Percentiles rank a stretch among this genome's conserved stretches.
Conservation (phyloP, 2,888 invertebrate species). For the Diplazon laetatorius region DNA sequence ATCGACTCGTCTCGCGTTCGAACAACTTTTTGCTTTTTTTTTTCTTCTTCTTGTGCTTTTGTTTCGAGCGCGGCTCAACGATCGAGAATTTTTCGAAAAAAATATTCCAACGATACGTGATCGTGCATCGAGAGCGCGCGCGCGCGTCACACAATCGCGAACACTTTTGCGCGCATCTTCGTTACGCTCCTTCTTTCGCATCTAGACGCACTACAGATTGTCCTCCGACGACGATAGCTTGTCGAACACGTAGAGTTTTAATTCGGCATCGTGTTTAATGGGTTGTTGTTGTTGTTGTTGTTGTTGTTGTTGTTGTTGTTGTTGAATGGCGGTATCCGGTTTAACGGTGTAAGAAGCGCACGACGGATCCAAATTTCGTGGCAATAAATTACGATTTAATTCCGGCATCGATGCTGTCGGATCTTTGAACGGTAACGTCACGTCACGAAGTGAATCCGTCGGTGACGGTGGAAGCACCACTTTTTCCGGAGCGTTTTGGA, state of each 20-base stretch:
- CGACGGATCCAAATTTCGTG: constrained; percentile 76
- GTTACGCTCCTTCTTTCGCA: not conserved
- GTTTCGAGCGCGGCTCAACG: not conserved
- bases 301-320: too few species aligned
- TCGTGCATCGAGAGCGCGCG: too few species aligned
- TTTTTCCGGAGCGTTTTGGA: constrained; percentile 96
- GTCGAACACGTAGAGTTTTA: constrained; percentile 79
- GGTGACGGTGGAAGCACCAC: constrained; percentile 87
- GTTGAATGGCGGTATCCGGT: constrained; percentile 71
- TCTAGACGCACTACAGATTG: constrained; percentile 75
- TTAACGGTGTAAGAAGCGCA: constrained; percentile 78
- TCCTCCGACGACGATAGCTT: constrained; percentile 79
- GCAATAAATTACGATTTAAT: constrained; percentile 76
- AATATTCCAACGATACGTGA: constrained; percentile 12
- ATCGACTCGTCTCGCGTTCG: not conserved
- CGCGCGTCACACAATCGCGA: too few species aligned
- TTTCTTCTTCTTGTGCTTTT: constrained; percentile 21
- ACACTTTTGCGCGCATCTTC: too few species aligned
- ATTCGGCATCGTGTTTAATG: constrained; percentile 78
- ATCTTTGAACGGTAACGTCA: constrained; percentile 78
- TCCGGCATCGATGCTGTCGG: constrained; percentile 79
- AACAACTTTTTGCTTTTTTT: too few species aligned
- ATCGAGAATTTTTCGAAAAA: constrained; percentile 16
- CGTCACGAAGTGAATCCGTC: constrained; percentile 79
- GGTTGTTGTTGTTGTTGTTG: too few species aligned